Percentiles rank a stretch among this genome's conserved stretches.
phyloP scores from a whole-genome alignment of 2,888 invertebrate genomes.

The Epinotia brunnichana region DNA sequence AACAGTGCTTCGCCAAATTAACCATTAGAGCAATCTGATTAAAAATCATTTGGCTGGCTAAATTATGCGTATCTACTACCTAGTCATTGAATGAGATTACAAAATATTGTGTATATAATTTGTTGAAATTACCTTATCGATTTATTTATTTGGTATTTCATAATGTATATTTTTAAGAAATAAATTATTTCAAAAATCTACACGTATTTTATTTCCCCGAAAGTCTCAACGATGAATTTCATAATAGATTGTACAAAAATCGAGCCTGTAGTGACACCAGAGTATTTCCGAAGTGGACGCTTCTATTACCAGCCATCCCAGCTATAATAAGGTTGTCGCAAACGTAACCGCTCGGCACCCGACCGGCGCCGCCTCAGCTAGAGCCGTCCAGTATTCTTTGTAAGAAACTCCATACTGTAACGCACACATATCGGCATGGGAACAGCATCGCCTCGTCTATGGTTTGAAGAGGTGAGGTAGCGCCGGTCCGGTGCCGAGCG shows the following conservation, averaged over 20 bases:
- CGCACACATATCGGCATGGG: no score
- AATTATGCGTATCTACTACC: constrained; percentile 54
- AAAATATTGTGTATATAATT: constrained; percentile 81
- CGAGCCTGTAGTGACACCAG: no score
- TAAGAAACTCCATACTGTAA: no score
- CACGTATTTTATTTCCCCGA: constrained; percentile 22
- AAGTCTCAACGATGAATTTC: background rate
- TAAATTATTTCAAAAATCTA: constrained; percentile 59
- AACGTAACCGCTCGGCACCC: no score
- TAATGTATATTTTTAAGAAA: constrained; percentile 72
- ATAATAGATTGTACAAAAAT: background rate
- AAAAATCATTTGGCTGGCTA: constrained; percentile 64
- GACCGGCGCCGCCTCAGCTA: no score
- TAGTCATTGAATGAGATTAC: constrained; percentile 77
- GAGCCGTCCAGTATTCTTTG: no score
- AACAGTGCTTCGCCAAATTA: constrained; percentile 48
- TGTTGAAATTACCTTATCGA: constrained; percentile 63
- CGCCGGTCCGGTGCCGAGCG: no score
- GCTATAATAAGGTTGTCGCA: no score
- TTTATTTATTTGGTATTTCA: constrained; percentile 59
- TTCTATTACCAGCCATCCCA: no score
- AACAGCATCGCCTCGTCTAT: no score
- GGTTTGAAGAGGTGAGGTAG: no score
- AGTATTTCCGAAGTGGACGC: no score
- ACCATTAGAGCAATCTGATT: constrained; percentile 41